Conservation (phyloP, 2,888 invertebrate genomes). For the Napeogenes inachia region DNA sequence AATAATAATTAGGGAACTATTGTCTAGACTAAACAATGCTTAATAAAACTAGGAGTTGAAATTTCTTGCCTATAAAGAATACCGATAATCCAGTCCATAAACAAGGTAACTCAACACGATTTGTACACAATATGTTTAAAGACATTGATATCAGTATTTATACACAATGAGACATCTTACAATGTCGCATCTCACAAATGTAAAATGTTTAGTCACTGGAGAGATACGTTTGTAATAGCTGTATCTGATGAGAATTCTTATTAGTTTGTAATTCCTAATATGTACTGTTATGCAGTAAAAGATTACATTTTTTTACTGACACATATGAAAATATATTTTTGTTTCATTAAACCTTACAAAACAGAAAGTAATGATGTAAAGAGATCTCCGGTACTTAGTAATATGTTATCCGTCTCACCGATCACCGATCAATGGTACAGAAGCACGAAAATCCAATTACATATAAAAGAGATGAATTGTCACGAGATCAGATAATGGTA, state of each 20-base stretch:
- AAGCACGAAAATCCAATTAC: slow-evolving; percentile 28
- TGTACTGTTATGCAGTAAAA: too few species aligned
- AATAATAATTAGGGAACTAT: too few species aligned
- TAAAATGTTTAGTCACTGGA: too few species aligned
- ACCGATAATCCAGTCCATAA: slow-evolving; percentile 12
- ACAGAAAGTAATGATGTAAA: not conserved
- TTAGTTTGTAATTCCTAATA: too few species aligned
- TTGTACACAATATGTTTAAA: slow-evolving; percentile 2
- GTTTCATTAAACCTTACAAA: slow-evolving; percentile 13
- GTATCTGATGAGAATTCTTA: too few species aligned
- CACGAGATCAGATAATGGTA: slow-evolving; percentile 39
- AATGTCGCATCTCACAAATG: not conserved
- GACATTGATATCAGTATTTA: not conserved
- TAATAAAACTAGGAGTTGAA: too few species aligned
- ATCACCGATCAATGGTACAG: not conserved
- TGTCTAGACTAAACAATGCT: too few species aligned
- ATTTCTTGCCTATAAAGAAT: not conserved
- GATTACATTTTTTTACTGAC: too few species aligned
- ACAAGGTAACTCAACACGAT: slow-evolving; percentile 17
- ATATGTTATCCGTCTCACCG: not conserved
- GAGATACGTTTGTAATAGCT: too few species aligned
- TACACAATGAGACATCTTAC: not conserved
- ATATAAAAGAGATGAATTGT: slow-evolving; percentile 28
- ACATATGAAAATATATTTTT: too few species aligned
- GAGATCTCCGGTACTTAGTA: not conserved